Evolutionary conservation across 2,888 invertebrate species (phyloP).

Genomic region (Callosobruchus maculatus): DNA sequence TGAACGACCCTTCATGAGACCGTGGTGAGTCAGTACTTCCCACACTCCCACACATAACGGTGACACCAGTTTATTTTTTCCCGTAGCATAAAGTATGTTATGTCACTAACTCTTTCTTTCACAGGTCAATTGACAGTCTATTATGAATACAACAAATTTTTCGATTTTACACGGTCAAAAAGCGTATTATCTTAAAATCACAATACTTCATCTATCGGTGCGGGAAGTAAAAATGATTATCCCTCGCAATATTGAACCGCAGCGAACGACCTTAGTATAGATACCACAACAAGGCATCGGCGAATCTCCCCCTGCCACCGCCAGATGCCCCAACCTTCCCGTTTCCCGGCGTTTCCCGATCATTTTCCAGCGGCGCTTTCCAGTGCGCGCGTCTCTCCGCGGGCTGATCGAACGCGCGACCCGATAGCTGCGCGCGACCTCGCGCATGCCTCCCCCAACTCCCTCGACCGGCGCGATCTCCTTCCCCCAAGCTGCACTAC

Average conservation of each 20-base stretch:
- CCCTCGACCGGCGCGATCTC: background rate
- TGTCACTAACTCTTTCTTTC: too few species aligned
- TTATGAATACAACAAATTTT: too few species aligned
- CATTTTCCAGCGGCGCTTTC: background rate
- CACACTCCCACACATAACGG: too few species aligned
- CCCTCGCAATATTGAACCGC: background rate
- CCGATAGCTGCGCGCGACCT: conserved; percentile 21
- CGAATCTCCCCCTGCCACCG: background rate
- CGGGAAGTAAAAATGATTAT: too few species aligned
- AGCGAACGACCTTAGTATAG: background rate
- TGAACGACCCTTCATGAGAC: too few species aligned
- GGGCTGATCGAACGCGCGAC: conserved; percentile 5
- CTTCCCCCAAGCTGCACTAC: conserved; percentile 32
- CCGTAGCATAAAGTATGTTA: too few species aligned
- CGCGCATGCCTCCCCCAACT: conserved; percentile 36
- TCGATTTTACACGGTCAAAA: too few species aligned
- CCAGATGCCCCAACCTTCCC: background rate
- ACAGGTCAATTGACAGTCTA: too few species aligned
- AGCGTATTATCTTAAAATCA: too few species aligned
- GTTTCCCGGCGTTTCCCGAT: background rate
- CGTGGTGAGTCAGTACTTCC: too few species aligned
- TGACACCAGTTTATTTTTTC: too few species aligned
- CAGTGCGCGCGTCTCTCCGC: conserved; percentile 14
- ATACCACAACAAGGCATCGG: background rate
- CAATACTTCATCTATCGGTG: too few species aligned